These are phyloP conservation scores for Ennomos erosarius DNA, from an alignment of 2,888 invertebrate species.

Conservation along the genomic window DNA sequence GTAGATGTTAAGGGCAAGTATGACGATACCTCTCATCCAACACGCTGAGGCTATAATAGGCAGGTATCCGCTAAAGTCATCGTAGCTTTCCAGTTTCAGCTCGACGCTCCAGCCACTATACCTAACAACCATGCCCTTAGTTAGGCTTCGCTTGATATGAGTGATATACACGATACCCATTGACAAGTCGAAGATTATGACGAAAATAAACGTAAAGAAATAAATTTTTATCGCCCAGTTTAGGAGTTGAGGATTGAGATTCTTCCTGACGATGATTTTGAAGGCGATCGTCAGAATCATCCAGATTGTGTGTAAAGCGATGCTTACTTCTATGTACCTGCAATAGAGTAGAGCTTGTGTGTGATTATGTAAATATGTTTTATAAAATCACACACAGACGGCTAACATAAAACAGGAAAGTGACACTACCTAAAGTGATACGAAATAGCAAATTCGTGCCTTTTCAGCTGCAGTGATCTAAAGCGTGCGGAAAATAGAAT, in stretches of 20 bases:
- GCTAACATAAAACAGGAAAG: too few relatives aligned
- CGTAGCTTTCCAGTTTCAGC: conserved; percentile 50
- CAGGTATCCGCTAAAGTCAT: conserved; percentile 71
- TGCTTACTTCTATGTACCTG: conserved; percentile 64
- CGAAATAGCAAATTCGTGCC: too few relatives aligned
- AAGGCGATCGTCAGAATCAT: conserved; percentile 49
- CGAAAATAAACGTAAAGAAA: conserved; percentile 48
- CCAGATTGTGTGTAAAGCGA: conserved; percentile 61
- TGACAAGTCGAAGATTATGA: conserved; percentile 63
- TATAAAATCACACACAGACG: too few relatives aligned
- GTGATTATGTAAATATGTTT: too few relatives aligned
- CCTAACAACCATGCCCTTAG: conserved; percentile 52
- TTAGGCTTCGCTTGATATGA: conserved; percentile 70
- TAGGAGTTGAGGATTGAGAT: conserved; percentile 38
- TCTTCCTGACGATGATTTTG: conserved; percentile 39
- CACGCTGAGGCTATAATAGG: conserved; percentile 60
- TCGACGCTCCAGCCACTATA: conserved; percentile 72
- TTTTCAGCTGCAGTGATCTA: too few relatives aligned
- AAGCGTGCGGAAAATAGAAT: too few relatives aligned
- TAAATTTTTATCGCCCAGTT: conserved; percentile 50
- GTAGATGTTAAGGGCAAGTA: conserved; percentile 61
- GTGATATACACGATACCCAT: conserved; percentile 71
- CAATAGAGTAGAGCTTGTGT: conserved; percentile 22
- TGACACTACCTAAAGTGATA: too few relatives aligned
- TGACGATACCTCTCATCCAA: conserved; percentile 65